Base-by-base conservation (phyloP, 2,797 vertebrate genomes). In the Lutjanus argentimaculatus region DNA sequence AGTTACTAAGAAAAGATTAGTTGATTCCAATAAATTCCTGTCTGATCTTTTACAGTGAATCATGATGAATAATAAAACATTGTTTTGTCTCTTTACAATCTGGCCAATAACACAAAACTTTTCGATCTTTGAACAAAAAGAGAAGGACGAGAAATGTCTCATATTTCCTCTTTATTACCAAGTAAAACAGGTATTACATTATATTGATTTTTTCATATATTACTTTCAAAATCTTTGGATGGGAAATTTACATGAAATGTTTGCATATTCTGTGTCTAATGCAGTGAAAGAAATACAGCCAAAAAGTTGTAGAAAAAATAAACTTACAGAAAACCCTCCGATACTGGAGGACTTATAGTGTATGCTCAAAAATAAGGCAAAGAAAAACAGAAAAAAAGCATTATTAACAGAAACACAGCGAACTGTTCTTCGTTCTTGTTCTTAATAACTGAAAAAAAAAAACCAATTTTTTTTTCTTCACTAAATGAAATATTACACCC, bases 181-280 rank as follows among this genome's bases (percentile, higher is more conserved):
- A 96, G 88, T 90, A 93, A 96, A 83, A 94, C 25, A 91, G 93
- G 92, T 94, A 93, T 95, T 95, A 96, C 89, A 93, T 93, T 95
- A 95, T 96, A 94, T 92, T 93, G 85, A 96, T 91, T 92, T 94
- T 95, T 94, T 87, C 90, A 95, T 96, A 94, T 93, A 94, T 93
- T 90, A 93, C 94, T 95, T 92, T 94, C 93, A 93, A 95, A 96
- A 96, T 95, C 94, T 95, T 95, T 96, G 96, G 86, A 91, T 90
- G 95, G 95, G 92, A 95, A 96, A 93, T 94, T 92, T 94, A 94
- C 94, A 95, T 88, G 94, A 96, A 95, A 93, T 95, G 95, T 96
- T 97, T 99, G 97, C 97, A 98, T 98, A 98, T 97, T 97, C 88
- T 92, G 95, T 95, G 95, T 94, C 94, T 87, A 91, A 91, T 71